Percentiles rank a stretch among this genome's conserved stretches.
Conservation (phyloP, 2,888 invertebrate species). For the Patella pellucida region DNA sequence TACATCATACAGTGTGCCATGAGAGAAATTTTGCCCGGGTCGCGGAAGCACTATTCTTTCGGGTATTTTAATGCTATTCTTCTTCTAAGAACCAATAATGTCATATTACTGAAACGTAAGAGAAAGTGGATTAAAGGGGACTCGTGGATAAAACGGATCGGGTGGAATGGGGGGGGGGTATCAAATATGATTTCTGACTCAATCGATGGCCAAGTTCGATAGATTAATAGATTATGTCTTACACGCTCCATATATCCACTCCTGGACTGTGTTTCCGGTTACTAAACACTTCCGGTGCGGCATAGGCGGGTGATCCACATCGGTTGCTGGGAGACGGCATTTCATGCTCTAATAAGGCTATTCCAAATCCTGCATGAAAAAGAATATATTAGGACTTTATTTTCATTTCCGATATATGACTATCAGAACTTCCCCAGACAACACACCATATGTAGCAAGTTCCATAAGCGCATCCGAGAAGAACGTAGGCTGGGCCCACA, state of each 20-base stretch:
- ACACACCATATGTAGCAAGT: too few relatives aligned
- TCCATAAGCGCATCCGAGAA: background rate
- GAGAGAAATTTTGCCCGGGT: too few relatives aligned
- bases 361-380: constrained; percentile 57
- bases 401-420: background rate
- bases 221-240: constrained; percentile 28
- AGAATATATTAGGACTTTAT: background rate
- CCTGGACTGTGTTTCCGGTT: constrained; percentile 59
- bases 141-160: too few relatives aligned
- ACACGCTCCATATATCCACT: constrained; percentile 68
- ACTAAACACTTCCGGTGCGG: constrained; percentile 66
- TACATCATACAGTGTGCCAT: too few relatives aligned
- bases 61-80: too few relatives aligned
- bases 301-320: constrained; percentile 65
- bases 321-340: constrained; percentile 58
- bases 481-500: too few relatives aligned
- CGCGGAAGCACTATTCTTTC: too few relatives aligned
- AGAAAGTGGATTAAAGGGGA: too few relatives aligned
- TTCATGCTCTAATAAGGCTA: constrained; percentile 59
- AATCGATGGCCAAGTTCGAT: background rate
- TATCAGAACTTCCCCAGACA: background rate
- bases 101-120: too few relatives aligned
- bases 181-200: too few relatives aligned
- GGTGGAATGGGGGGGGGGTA: too few relatives aligned
- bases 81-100: too few relatives aligned